Evolutionary conservation across 2,888 invertebrate species (phyloP).

Genomic region (Chymomyza procnemis): DNA sequence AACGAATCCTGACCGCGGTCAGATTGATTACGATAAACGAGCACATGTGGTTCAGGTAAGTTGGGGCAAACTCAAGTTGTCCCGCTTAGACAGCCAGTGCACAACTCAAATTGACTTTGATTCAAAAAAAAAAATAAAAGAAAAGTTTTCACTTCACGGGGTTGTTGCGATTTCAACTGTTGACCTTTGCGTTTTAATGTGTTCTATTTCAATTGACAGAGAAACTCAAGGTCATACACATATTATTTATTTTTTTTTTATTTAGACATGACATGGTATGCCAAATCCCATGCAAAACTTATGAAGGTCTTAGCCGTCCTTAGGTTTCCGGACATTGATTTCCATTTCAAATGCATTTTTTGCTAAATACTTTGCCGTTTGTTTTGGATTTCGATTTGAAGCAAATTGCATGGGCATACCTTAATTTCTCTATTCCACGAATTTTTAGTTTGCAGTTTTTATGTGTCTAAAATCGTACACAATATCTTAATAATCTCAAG

Average conservation of each 20-base stretch:
- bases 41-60: constrained; percentile 78
- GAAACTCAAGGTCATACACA: background rate
- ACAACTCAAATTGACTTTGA: too few species aligned
- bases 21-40: constrained; percentile 77
- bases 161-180: background rate
- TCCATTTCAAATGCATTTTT: background rate
- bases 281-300: background rate
- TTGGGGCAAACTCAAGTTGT: constrained; percentile 18
- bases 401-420: constrained; percentile 3
- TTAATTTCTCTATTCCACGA: constrained; percentile 2
- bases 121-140: background rate
- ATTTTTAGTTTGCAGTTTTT: too few species aligned
- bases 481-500: too few species aligned
- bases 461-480: too few species aligned
- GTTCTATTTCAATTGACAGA: background rate
- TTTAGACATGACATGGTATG: background rate
- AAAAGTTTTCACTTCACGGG: background rate
- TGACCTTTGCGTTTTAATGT: background rate
- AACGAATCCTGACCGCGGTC: constrained; percentile 43
- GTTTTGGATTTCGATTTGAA: background rate
- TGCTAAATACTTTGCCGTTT: background rate
- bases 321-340: background rate
- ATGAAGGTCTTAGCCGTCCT: background rate
- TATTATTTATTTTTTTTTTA: too few species aligned
- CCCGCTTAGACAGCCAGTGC: too few species aligned